phyloP scores from a whole-genome alignment of 2,888 invertebrate genomes.

The Cephus runcator region DNA sequence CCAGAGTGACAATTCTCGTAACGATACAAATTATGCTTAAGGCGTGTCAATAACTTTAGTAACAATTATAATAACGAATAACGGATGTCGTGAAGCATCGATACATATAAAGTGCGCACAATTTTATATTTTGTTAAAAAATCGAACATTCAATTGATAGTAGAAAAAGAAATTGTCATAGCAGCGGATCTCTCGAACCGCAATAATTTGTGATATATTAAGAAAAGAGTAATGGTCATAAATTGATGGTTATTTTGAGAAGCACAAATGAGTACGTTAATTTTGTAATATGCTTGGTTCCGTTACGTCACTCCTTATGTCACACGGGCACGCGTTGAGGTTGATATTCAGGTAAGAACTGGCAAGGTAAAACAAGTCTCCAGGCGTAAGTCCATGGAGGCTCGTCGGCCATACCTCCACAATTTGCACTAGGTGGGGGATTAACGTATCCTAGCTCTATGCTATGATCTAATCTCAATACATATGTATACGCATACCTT shows the following conservation, averaged over 20 bases:
- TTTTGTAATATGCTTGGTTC: neutral
- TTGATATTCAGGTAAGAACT: slow-evolving; percentile 1
- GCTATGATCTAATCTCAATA: neutral
- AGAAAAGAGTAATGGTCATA: neutral
- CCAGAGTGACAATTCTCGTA: neutral
- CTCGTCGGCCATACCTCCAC: neutral
- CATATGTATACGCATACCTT: neutral
- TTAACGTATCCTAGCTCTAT: neutral
- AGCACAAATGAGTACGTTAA: neutral
- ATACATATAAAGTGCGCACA: neutral
- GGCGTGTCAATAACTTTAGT: neutral
- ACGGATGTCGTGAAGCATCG: neutral
- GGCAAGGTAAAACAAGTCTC: neutral
- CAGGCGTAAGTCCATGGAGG: neutral
- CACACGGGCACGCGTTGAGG: neutral
- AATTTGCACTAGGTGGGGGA: neutral
- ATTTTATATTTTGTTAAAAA: neutral
- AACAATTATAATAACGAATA: neutral
- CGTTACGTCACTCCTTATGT: neutral
- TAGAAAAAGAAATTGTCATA: neutral
- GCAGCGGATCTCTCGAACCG: neutral
- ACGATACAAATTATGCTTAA: neutral
- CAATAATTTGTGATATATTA: neutral
- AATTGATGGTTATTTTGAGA: neutral
- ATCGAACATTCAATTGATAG: neutral